Conservation (phyloP, 1,140 invertebrate species). For the Nasonia vitripennis region DNA sequence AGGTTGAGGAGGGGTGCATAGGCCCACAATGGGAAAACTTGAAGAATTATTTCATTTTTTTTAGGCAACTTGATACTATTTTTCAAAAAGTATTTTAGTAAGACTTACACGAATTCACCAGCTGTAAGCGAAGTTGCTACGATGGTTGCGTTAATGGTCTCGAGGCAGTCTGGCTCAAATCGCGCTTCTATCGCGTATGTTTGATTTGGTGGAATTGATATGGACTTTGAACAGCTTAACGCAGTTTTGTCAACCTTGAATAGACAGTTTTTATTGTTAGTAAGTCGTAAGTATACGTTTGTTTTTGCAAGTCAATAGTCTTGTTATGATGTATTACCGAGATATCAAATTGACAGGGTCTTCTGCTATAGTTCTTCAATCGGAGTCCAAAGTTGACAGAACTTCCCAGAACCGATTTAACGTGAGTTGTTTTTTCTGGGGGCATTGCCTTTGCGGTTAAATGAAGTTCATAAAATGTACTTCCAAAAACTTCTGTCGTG, state of each 20-base stretch:
- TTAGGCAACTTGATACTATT: neutral
- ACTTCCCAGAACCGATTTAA: constrained; percentile 59
- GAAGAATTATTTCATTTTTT: neutral
- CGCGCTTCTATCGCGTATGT: constrained; percentile 46
- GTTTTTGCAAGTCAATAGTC: neutral
- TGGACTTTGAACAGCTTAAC: constrained; percentile 47
- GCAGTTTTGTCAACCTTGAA: constrained; percentile 61
- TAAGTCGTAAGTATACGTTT: neutral
- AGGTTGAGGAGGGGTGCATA: constrained; percentile 54
- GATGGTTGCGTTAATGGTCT: constrained; percentile 52
- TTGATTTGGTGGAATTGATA: constrained; percentile 35
- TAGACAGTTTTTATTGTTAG: neutral
- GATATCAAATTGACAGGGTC: constrained; percentile 52
- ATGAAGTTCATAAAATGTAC: constrained; percentile 59
- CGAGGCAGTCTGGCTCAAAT: constrained; percentile 57
- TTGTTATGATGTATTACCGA: constrained; percentile 43
- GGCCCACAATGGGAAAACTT: constrained; percentile 59
- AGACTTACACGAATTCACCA: constrained; percentile 58
- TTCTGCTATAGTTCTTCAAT: constrained; percentile 54
- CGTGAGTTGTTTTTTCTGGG: constrained; percentile 72
- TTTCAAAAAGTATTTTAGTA: neutral
- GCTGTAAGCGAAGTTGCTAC: constrained; percentile 53
- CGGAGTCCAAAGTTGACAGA: constrained; percentile 49
- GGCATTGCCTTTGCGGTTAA: constrained; percentile 61
- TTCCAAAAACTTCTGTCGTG: constrained; percentile 52